Evolutionary conservation across 2,888 invertebrate genomes (phyloP).

Genomic region (Trisateles emortualis): DNA sequence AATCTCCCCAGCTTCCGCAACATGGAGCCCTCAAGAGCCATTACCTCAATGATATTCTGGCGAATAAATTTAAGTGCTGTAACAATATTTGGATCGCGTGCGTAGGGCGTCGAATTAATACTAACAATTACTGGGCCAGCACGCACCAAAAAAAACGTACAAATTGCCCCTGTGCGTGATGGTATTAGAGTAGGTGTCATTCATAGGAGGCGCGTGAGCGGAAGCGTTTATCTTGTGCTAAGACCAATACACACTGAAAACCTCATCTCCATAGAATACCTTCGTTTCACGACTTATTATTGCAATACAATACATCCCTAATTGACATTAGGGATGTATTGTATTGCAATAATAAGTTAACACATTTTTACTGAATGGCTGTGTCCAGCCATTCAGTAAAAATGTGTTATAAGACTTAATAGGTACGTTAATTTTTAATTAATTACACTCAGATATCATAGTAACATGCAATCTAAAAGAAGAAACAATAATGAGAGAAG

Average conservation of each 20-base stretch:
- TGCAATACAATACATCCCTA: conserved; percentile 39
- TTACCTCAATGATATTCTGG: conserved; percentile 40
- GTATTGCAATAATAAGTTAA: no score
- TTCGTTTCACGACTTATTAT: conserved; percentile 31
- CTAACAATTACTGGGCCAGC: conserved; percentile 77
- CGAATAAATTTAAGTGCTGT: conserved; percentile 54
- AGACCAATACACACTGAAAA: neutral
- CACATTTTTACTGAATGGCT: no score
- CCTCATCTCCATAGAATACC: conserved; percentile 30
- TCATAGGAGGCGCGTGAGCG: conserved; percentile 41
- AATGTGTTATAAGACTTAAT: no score
- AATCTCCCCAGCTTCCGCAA: conserved; percentile 23
- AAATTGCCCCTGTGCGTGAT: conserved; percentile 81
- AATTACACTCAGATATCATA: no score
- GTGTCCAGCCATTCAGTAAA: conserved; percentile 30
- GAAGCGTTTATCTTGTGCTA: conserved; percentile 22
- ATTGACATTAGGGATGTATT: no score
- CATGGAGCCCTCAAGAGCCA: conserved; percentile 15
- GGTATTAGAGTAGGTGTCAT: conserved; percentile 29
- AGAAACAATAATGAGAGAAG: no score
- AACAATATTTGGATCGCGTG: conserved; percentile 73
- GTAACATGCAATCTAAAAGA: no score
- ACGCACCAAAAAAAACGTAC: conserved; percentile 77
- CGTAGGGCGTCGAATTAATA: conserved; percentile 76
- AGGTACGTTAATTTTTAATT: no score